These are phyloP conservation scores for Cynodonichthys magdalenae DNA, from an alignment of 2,797 vertebrate genomes.

Conservation along the genomic window DNA sequence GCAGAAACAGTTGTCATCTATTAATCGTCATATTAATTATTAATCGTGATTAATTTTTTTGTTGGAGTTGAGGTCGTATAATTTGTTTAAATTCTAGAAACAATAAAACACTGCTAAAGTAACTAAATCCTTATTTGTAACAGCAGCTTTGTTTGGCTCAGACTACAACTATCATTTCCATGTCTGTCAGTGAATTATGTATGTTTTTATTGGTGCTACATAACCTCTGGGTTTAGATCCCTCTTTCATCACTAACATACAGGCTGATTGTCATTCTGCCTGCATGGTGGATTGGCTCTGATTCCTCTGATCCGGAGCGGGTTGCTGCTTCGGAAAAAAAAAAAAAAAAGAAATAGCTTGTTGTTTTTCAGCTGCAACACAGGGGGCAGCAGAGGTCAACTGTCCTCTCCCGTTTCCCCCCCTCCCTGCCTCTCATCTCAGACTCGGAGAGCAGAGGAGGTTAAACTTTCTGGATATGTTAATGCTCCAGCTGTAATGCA, in stretches of 20 bases:
- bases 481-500: constrained; percentile 77
- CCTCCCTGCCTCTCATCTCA: constrained; percentile 27
- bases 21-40: too few species aligned
- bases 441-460: constrained; percentile 53
- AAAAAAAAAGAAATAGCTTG: constrained; percentile 52
- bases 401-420: constrained; percentile 36
- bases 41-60: too few species aligned
- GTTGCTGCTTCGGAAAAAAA: constrained; percentile 37
- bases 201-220: constrained; percentile 68
- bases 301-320: constrained; percentile 63
- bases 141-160: constrained; percentile 33
- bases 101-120: not conserved
- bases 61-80: too few species aligned
- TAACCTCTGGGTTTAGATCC: constrained; percentile 54
- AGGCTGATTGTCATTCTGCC: constrained; percentile 72
- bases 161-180: constrained; percentile 29
- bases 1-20: too few species aligned
- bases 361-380: constrained; percentile 71
- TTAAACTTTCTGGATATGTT: constrained; percentile 75
- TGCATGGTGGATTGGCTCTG: constrained; percentile 52
- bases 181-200: constrained; percentile 66
- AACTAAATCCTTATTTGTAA: constrained; percentile 4
- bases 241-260: constrained; percentile 57
- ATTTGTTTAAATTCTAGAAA: not conserved
- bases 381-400: constrained; percentile 80